A percentile compares a stretch with the other conserved stretches of the same genome.
These are phyloP conservation scores for Pantherophis guttatus DNA, from an alignment of 2,113 vertebrate genomes.

Conservation along the genomic window DNA sequence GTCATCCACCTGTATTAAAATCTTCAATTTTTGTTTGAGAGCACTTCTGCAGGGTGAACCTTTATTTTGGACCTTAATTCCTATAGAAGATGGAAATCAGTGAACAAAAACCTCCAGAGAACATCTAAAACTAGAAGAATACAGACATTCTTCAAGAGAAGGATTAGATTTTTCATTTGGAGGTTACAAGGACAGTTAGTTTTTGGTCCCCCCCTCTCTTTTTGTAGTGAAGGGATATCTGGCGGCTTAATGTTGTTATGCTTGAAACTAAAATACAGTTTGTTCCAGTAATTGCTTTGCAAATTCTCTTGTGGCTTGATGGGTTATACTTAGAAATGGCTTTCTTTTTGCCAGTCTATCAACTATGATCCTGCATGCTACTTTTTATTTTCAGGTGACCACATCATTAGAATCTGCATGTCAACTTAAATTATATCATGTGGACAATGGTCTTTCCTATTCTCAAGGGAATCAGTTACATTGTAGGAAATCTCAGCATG, in stretches of 20 bases:
- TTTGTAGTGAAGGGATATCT: background rate
- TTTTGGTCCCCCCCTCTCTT: background rate
- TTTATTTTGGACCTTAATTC: background rate
- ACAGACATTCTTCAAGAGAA: background rate
- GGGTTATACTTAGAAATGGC: background rate
- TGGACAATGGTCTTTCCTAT: background rate
- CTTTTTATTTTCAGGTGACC: slow-evolving; percentile 4
- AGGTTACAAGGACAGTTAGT: background rate
- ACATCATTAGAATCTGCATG: background rate
- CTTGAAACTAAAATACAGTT: background rate
- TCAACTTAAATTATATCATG: slow-evolving; percentile 3
- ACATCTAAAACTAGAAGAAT: background rate
- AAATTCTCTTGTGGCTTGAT: background rate
- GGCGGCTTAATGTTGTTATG: background rate
- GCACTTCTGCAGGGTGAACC: background rate
- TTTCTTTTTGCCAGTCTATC: background rate
- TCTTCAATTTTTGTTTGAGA: background rate
- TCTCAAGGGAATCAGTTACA: background rate
- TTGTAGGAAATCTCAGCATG: background rate
- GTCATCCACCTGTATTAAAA: background rate
- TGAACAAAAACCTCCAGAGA: background rate
- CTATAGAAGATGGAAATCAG: background rate
- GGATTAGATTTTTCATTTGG: background rate
- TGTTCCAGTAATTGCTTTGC: background rate
- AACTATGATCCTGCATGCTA: background rate